phyloP scores from a whole-genome alignment of 2,797 vertebrate species.

The Sebastes oblongus region DNA sequence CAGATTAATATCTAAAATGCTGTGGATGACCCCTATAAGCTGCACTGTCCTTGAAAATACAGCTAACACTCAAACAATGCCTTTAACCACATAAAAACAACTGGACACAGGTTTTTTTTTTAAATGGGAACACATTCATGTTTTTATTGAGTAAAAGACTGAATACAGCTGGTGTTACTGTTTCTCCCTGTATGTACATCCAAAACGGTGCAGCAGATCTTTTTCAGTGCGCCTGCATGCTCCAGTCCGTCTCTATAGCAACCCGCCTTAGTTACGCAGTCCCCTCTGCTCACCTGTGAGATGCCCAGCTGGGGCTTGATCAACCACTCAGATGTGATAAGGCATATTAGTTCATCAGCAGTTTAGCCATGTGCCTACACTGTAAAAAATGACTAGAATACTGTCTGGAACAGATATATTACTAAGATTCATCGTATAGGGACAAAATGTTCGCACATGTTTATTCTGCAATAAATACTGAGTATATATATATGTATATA shows the following conservation, averaged over 20 bases:
- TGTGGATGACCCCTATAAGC: neutral
- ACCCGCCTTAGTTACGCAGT: conserved; percentile 65
- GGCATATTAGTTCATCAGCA: conserved; percentile 81
- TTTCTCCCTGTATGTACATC: conserved; percentile 73
- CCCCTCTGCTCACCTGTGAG: conserved; percentile 69
- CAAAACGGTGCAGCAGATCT: conserved; percentile 54
- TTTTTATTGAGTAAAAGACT: conserved; percentile 83
- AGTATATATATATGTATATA: conserved; percentile 64
- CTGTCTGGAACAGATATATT: conserved; percentile 60
- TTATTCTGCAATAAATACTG: conserved; percentile 74
- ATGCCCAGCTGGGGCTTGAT: conserved; percentile 60
- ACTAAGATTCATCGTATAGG: conserved; percentile 68
- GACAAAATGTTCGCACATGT: conserved; percentile 56
- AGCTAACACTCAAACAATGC: neutral
- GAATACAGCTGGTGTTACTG: conserved; percentile 80
- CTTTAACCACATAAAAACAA: conserved; percentile 9
- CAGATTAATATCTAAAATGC: neutral
- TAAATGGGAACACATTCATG: conserved; percentile 78
- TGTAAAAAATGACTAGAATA: conserved; percentile 65
- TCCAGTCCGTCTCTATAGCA: conserved; percentile 68
- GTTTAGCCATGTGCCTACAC: conserved; percentile 69
- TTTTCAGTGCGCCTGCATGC: conserved; percentile 54
- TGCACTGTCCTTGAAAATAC: neutral
- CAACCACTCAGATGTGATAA: conserved; percentile 75
- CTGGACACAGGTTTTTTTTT: neutral